Evolutionary conservation across 35 echinoderm and acorn worm species (phyloP).

Genomic region (Apostichopus japonicus): DNA sequence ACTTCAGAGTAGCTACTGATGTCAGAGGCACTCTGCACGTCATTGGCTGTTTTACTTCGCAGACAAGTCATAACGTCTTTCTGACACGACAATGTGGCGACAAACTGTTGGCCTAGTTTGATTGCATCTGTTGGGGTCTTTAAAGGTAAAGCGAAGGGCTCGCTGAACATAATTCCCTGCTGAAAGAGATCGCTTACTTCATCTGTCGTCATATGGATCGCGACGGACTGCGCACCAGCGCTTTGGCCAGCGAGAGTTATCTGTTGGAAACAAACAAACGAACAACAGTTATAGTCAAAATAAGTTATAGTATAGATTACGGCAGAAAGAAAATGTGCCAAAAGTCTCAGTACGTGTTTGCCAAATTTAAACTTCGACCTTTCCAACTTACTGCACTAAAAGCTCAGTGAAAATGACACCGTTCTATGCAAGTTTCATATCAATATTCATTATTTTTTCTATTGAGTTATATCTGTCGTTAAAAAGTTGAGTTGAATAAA

Average conservation of each 20-base stretch:
- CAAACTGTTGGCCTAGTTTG: slow-evolving; percentile 35
- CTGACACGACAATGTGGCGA: slow-evolving; percentile 1
- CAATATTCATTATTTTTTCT: no score
- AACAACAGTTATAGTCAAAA: neutral
- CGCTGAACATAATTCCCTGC: slow-evolving; percentile 56
- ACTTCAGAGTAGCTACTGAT: neutral
- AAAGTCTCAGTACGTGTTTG: no score
- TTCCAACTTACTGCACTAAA: no score
- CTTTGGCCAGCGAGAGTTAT: slow-evolving; percentile 75
- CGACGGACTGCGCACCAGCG: slow-evolving; percentile 65
- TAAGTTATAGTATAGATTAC: no score
- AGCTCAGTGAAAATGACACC: no score
- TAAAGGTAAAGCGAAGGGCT: slow-evolving; percentile 63
- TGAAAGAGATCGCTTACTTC: slow-evolving; percentile 44
- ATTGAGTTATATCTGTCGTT: no score
- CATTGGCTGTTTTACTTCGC: slow-evolving; percentile 11
- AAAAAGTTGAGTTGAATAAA: no score
- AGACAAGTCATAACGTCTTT: slow-evolving; percentile 51
- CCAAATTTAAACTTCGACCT: no score
- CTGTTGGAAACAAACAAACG: slow-evolving; percentile 32
- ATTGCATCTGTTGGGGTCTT: slow-evolving; percentile 5
- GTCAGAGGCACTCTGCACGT: slow-evolving; percentile 3
- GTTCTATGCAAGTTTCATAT: no score
- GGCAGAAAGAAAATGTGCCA: no score
- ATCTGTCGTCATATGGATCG: slow-evolving; percentile 40